Evolutionary conservation across 1,140 invertebrate species (phyloP), one percentile per base, ranked within the genome.

Genomic region (Archegozetes longisetosus): DNA sequence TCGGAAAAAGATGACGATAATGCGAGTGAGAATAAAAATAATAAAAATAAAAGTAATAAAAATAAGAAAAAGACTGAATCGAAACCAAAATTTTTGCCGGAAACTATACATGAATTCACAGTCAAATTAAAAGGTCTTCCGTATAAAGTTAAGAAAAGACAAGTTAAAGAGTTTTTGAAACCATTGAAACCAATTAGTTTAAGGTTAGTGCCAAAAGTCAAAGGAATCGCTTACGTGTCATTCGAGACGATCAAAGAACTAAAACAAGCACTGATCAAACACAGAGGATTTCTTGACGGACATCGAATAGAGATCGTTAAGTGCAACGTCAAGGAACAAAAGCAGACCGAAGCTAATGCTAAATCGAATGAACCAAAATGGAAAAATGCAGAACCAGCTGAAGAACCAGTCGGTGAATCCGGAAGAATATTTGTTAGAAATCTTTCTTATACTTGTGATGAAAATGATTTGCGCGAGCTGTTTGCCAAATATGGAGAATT

Each of bases 371-470:
- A 68, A 56, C 66, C 74, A 13, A 83, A 79, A 72, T 84, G 80
- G 83, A 79, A 80, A 66, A 78, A 78, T 26, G 40, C 24, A 3
- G 50, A 55, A 47, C n/a, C 27, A 1, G 77, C 78, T 0, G 49
- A 50, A n/a, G 63, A 63, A 22, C 49, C 29, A 12, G 47, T 64
- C 14, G 58, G 47, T 20, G 62, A 65, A 50, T 90, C 91, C 66
- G 95, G 95, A 2, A 80, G 85, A 64, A 85, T 99, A 64, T 99
- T 93, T 79, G 77, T 97, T 13, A 77, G 96, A 64, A 99, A 99
- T 78, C 74, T 99, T 20, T 73, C 88, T 0, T 98, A 95, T 71
- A 80, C 82, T 1, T 81, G 83, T 3, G 92, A 82, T 1, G 91
- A 97, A 75, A 83, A 88, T 63, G 88, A 96, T 67, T 68, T 98